These are phyloP conservation scores for Cylloceria caligata DNA, from an alignment of 2,888 invertebrate genomes.

Conservation along the genomic window DNA sequence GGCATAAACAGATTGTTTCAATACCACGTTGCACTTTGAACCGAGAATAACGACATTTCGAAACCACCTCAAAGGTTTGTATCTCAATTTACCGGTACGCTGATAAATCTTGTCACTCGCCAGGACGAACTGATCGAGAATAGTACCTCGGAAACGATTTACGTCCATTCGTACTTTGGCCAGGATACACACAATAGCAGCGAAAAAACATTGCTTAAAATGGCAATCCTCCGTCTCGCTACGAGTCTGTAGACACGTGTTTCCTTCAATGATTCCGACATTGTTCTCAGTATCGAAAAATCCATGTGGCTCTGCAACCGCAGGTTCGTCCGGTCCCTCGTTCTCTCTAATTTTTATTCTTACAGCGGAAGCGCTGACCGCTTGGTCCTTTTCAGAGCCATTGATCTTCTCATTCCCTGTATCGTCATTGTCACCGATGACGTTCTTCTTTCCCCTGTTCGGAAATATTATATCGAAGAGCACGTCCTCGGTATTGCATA, in stretches of 20 bases:
- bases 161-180: conserved; percentile 75
- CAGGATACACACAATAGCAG: conserved; percentile 78
- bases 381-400: conserved; percentile 11
- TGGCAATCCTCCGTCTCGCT: conserved; percentile 68
- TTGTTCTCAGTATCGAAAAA: conserved; percentile 73
- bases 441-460: conserved; percentile 41
- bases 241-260: conserved; percentile 72
- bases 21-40: conserved; percentile 74
- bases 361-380: conserved; percentile 2
- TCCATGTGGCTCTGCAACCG: conserved; percentile 68
- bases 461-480: conserved; percentile 79
- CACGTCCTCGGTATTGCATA: conserved; percentile 77
- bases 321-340: conserved; percentile 32
- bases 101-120: conserved; percentile 75
- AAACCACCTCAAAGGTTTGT: conserved; percentile 76
- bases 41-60: conserved; percentile 76
- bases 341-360: conserved; percentile 19
- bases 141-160: conserved; percentile 70
- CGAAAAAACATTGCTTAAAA: conserved; percentile 79
- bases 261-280: conserved; percentile 75
- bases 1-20: conserved; percentile 76
- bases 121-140: conserved; percentile 77
- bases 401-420: conserved; percentile 31
- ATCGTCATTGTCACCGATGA: conserved; percentile 15
- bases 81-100: conserved; percentile 74